Evolutionary conservation across 1,140 invertebrate genomes (phyloP).

Genomic region (Helicoverpa armigera): DNA sequence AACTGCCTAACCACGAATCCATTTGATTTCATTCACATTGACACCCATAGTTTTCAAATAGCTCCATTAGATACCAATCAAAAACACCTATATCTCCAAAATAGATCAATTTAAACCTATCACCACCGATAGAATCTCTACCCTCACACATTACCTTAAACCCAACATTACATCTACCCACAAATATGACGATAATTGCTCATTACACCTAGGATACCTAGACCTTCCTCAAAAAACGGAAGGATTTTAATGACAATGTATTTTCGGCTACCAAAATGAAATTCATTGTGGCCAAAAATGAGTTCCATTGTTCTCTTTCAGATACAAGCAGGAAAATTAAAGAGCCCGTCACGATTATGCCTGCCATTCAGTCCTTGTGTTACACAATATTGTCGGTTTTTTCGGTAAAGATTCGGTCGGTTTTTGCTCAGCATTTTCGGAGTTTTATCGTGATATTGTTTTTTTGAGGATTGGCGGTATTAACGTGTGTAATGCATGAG

Average conservation of each 20-base stretch:
- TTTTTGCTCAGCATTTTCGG: conserved; percentile 41
- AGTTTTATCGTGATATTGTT: background rate
- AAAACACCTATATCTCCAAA: too few species aligned
- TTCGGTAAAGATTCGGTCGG: conserved; percentile 34
- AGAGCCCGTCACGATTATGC: conserved; percentile 64
- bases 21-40: too few species aligned
- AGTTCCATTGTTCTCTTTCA: conserved; percentile 59
- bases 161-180: background rate
- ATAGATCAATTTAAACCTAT: background rate
- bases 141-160: background rate
- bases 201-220: conserved; percentile 5
- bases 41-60: too few species aligned
- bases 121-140: background rate
- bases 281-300: conserved; percentile 65
- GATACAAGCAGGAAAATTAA: conserved; percentile 73
- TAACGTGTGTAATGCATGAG: conserved; percentile 9
- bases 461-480: conserved; percentile 16
- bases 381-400: conserved; percentile 66
- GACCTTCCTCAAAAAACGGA: conserved; percentile 42
- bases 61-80: too few species aligned
- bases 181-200: conserved; percentile 20
- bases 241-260: conserved; percentile 74
- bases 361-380: conserved; percentile 73
- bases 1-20: too few species aligned
- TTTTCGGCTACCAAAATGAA: conserved; percentile 63